Base-by-base conservation (phyloP, 2,113 vertebrate species). In the Gallinago undulata region DNA sequence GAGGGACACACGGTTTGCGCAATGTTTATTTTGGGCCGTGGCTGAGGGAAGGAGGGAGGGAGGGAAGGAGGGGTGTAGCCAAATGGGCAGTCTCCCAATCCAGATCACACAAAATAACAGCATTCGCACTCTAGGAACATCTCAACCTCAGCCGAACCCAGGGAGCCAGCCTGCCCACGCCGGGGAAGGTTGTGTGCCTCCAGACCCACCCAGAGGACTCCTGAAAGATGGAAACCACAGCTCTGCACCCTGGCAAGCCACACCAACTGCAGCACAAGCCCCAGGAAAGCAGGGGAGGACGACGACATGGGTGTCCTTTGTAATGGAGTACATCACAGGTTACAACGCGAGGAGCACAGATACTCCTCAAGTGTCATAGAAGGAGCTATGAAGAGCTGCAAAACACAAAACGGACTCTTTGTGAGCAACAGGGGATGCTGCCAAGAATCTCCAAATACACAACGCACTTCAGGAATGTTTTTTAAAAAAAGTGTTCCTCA, bases 11-110 rank as follows among this genome's bases (percentile, higher is more conserved):
- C 2, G 2, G 82, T 93, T 96, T 94, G 87, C 25, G 1, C 95
- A 89, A 72, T 94, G 94, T 96, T 97, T 96, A 94, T 96, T 97
- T 97, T 96, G 94, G 96, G 95, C 81, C 0, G 2, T 13, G 13
- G 0, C 63, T 16, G 51, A 90, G 75, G 76, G 93, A 60, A 37
- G 62, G 47, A 76, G 18, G 30, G 75, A 48, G 41, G 43, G 67
- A 51, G 45, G 85, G 93, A 55, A 30, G 53, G 53, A 30, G 60
- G 60, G 60, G 81, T 68, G 67, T 2, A 76, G 96, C 91, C 89
- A 82, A 95, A 10, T 2, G 39, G 94, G 81, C 91, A 91, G 14
- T 1, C 9, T 68, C 91, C 87, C 93, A 94, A 10, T 3, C 69
- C 89, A 51, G 84, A 84, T 63, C 84, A 48, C 80, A 95, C 89